phyloP scores from a whole-genome alignment of 2,888 invertebrate species.

The Slavum lentiscoides region DNA sequence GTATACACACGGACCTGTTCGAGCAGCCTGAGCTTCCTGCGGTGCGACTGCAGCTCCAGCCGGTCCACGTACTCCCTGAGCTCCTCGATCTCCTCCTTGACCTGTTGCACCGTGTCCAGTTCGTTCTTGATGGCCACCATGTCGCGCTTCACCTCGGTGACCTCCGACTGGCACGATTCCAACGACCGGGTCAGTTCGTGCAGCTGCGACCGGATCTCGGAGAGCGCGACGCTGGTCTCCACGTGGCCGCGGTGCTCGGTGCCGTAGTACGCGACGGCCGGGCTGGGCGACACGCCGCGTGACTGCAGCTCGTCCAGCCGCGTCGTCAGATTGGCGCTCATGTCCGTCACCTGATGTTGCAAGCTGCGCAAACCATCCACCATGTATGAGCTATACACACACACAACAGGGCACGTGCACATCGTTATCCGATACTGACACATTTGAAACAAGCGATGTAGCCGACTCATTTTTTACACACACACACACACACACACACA shows the following conservation, averaged over 20 bases:
- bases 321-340: constrained; percentile 93
- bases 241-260: constrained; percentile 70
- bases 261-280: constrained; percentile 43
- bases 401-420: constrained; percentile 51
- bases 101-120: constrained; percentile 90
- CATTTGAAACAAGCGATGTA: not conserved
- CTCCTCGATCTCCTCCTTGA: constrained; percentile 92
- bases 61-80: constrained; percentile 89
- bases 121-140: constrained; percentile 95
- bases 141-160: constrained; percentile 87
- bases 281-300: constrained; percentile 63
- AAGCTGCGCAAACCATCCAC: constrained; percentile 67
- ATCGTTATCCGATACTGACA: constrained; percentile 49
- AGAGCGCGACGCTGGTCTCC: constrained; percentile 90
- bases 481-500: no score
- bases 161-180: constrained; percentile 92
- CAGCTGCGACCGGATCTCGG: constrained; percentile 89
- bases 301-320: constrained; percentile 94
- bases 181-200: constrained; percentile 93
- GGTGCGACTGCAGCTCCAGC: constrained; percentile 87
- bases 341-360: constrained; percentile 96
- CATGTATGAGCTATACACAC: constrained; percentile 51
- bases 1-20: constrained; percentile 73
- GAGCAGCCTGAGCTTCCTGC: constrained; percentile 84
- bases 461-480: not conserved